These are phyloP conservation scores for Diploscapter pachys DNA, from an alignment of 1,140 invertebrate species.

Conservation along the genomic window DNA sequence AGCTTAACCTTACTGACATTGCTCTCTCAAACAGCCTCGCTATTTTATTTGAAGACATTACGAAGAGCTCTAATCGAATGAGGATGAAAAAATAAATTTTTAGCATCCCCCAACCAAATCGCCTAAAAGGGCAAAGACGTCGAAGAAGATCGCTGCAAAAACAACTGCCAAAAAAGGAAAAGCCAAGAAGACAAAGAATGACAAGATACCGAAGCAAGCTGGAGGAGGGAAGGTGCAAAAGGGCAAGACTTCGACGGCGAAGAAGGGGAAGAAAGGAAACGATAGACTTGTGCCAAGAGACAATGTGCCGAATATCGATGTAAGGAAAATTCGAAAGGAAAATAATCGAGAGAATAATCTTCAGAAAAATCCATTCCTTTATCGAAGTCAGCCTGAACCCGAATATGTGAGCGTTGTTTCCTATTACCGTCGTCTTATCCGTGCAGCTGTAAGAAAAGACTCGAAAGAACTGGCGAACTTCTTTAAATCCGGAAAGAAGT, in stretches of 20 bases:
- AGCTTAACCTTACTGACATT: too few species aligned
- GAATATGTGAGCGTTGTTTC: constrained; percentile 18
- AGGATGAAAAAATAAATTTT: too few species aligned
- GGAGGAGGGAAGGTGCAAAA: constrained; percentile 4
- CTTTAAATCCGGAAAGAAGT: constrained; percentile 30
- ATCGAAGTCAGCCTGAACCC: neutral
- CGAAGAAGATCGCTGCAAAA: neutral
- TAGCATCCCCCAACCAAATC: too few species aligned
- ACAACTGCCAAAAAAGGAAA: constrained; percentile 29
- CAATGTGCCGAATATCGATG: neutral
- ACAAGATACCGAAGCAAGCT: constrained; percentile 11
- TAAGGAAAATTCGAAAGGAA: constrained; percentile 10
- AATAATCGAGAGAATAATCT: neutral
- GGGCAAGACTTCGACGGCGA: neutral
- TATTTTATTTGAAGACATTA: too few species aligned
- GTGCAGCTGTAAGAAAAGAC: constrained; percentile 20
- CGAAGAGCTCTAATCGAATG: too few species aligned
- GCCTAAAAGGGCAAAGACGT: too few species aligned
- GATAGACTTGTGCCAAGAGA: constrained; percentile 24
- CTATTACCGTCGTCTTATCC: constrained; percentile 23
- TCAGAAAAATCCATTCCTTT: constrained; percentile 30
- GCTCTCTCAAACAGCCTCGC: too few species aligned
- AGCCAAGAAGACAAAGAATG: constrained; percentile 18
- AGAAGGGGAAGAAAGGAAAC: constrained; percentile 35
- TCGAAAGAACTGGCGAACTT: constrained; percentile 32